Conservation (phyloP, 2,113 vertebrate species). For the Rhinoptilus africanus region DNA sequence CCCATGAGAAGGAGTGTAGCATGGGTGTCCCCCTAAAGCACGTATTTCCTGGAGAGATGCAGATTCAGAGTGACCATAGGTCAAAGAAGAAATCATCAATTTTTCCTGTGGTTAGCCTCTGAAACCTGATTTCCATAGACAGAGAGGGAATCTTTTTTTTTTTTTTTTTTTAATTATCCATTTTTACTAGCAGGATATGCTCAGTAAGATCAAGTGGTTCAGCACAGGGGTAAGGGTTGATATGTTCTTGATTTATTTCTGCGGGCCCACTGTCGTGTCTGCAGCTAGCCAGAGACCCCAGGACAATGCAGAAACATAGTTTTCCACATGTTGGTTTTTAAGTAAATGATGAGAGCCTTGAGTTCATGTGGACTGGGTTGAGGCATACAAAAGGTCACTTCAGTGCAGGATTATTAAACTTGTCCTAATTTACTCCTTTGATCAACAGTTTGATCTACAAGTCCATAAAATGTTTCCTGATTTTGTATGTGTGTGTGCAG, state of each 20-base stretch:
- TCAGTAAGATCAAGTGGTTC: background rate
- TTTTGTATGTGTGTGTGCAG: background rate
- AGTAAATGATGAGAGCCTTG: background rate
- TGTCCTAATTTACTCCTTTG: background rate
- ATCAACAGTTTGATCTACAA: background rate
- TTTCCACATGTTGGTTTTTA: background rate
- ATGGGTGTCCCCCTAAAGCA: background rate
- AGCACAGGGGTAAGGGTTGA: background rate
- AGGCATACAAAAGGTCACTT: background rate
- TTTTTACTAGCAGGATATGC: background rate
- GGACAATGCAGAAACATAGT: background rate
- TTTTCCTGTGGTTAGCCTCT: background rate
- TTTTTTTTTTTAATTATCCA: background rate
- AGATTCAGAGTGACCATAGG: background rate
- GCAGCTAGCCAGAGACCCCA: background rate
- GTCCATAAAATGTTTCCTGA: background rate
- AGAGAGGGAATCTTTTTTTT: background rate
- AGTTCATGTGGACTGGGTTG: background rate
- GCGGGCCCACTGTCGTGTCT: background rate
- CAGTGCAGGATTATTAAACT: background rate
- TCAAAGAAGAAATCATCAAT: background rate
- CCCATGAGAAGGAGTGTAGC: background rate
- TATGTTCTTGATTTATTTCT: background rate
- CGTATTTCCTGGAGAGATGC: accelerated
- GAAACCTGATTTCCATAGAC: background rate